Conservation (phyloP, 2,888 invertebrate species). For the Drosophila atripex region DNA sequence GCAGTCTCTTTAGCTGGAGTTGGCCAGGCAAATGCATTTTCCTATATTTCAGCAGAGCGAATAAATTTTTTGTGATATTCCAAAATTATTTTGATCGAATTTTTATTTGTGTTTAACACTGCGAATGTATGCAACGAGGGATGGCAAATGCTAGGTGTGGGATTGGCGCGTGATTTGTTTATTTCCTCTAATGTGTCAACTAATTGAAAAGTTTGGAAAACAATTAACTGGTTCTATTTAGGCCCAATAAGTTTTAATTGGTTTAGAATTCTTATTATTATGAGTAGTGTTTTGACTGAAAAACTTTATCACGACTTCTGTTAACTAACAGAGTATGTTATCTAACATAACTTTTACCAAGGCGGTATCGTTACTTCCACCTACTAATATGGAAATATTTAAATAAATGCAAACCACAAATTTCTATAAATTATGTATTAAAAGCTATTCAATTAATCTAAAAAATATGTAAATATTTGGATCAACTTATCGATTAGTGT, state of each 20-base stretch:
- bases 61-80: conserved; percentile 39
- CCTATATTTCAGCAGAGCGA: conserved; percentile 17
- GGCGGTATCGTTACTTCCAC: not conserved
- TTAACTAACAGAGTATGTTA: not conserved
- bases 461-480: too few relatives aligned
- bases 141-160: not conserved
- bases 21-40: conserved; percentile 49
- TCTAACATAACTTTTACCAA: not conserved
- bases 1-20: conserved; percentile 17
- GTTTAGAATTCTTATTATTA: not conserved
- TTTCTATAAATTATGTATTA: not conserved
- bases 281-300: not conserved
- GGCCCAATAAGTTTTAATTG: not conserved
- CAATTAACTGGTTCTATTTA: not conserved
- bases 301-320: not conserved
- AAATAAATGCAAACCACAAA: not conserved
- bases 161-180: not conserved
- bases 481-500: conserved; percentile 5
- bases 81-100: conserved; percentile 36
- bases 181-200: not conserved
- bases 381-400: not conserved
- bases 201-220: not conserved
- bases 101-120: conserved; percentile 11
- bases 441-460: not conserved
- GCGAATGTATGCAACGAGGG: conserved; percentile 3